These are phyloP conservation scores for human (Homo sapiens) DNA, from an alignment of 2,113 vertebrate genomes.

Conservation along the genomic window DNA sequence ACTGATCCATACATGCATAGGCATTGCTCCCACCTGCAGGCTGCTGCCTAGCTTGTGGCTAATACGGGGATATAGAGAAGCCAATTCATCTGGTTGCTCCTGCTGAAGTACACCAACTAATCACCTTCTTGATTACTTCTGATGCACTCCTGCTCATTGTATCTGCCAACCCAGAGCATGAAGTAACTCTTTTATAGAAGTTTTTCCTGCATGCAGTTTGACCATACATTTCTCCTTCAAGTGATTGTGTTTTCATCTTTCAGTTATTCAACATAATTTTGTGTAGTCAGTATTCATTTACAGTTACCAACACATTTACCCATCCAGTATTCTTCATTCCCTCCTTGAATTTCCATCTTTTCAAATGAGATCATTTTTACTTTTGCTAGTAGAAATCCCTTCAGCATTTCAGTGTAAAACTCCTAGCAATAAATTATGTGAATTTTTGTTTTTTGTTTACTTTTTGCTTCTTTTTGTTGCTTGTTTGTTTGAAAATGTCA, in stretches of 20 bases:
- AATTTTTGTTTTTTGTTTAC: not conserved
- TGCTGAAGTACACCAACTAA: not conserved
- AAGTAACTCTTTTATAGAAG: not conserved
- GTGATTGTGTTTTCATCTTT: not conserved
- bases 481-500: not conserved
- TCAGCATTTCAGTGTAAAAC: not conserved
- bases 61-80: not conserved
- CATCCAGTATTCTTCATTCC: not conserved
- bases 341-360: not conserved
- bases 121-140: not conserved
- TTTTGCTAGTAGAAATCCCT: not conserved
- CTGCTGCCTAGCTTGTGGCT: not conserved
- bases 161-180: not conserved
- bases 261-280: too few relatives aligned
- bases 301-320: not conserved
- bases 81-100: not conserved
- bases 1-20: not conserved
- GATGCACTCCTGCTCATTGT: not conserved
- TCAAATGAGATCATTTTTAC: not conserved
- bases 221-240: not conserved
- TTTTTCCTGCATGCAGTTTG: not conserved
- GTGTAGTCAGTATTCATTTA: too few relatives aligned
- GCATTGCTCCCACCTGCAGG: not conserved
- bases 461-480: not conserved
- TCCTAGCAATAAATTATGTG: not conserved